Evolutionary conservation across 35 echinoderm and acorn worm species (phyloP).

Genomic region (Eucidaris tribuloides): DNA sequence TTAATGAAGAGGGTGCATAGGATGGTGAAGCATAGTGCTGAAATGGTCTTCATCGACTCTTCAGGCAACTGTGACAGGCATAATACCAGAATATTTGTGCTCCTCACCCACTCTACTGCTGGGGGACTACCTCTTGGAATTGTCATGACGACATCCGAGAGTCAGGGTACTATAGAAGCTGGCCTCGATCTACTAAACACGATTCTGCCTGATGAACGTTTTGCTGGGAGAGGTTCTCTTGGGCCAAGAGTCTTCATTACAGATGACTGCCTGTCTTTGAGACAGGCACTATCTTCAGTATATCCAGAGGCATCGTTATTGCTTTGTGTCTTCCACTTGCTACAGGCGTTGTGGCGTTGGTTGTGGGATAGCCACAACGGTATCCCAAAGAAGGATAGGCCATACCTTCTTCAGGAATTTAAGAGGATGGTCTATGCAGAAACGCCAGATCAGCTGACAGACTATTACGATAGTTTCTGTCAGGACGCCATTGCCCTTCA

Average conservation of each 20-base stretch:
- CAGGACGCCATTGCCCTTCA: background rate
- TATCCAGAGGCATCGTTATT: conserved; percentile 21
- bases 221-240: background rate
- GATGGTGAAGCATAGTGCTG: conserved; percentile 5
- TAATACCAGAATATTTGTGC: conserved; percentile 14
- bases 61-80: background rate
- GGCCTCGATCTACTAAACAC: conserved; percentile 33
- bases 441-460: background rate
- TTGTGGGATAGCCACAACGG: conserved; percentile 21
- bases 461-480: background rate
- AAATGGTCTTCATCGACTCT: conserved; percentile 39
- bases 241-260: conserved; percentile 33
- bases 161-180: background rate
- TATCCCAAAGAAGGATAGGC: background rate
- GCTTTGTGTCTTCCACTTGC: conserved; percentile 35
- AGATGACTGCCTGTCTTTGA: conserved; percentile 1
- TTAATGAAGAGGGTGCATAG: conserved; percentile 51
- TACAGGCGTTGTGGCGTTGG: conserved; percentile 47
- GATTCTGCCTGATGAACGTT: background rate
- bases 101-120: conserved; percentile 27
- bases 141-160: conserved; percentile 40
- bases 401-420: background rate
- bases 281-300: background rate
- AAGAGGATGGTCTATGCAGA: conserved; percentile 12
- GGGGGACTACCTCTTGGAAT: conserved; percentile 44